Evolutionary conservation across 2,888 invertebrate species (phyloP).

Genomic region (Acronicta alni): DNA sequence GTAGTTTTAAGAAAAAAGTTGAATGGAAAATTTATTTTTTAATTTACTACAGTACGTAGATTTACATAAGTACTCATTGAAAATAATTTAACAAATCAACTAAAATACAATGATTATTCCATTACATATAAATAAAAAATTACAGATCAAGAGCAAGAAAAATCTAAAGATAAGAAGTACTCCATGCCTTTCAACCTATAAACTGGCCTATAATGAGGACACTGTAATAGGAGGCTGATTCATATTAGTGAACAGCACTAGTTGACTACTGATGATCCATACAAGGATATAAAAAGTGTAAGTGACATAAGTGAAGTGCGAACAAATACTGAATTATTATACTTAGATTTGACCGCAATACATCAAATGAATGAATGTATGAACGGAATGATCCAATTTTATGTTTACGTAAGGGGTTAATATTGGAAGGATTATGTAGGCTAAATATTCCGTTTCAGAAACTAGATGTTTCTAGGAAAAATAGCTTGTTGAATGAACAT

Average conservation of each 20-base stretch:
- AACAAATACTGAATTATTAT: constrained; percentile 49
- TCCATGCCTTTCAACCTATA: not conserved
- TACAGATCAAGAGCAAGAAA: no score
- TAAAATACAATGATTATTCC: no score
- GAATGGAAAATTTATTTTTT: no score
- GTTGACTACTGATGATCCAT: constrained; percentile 10
- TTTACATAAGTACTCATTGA: no score
- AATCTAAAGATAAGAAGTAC: not conserved
- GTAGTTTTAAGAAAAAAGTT: no score
- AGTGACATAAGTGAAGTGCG: constrained; percentile 39
- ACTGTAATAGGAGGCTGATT: not conserved
- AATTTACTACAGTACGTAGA: no score
- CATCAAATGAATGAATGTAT: constrained; percentile 34
- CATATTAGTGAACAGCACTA: constrained; percentile 9
- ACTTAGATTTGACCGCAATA: constrained; percentile 39
- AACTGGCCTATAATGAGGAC: no score
- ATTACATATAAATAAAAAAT: no score
- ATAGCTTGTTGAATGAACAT: not conserved
- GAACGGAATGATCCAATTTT: constrained; percentile 8
- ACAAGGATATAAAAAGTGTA: constrained; percentile 50
- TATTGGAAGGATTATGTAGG: not conserved
- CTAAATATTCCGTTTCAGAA: constrained; percentile 10
- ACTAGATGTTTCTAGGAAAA: not conserved
- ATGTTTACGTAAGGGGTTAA: constrained; percentile 6
- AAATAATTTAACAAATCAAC: no score